Percentiles rank a stretch among this genome's conserved stretches.
Evolutionary conservation across 2,888 invertebrate genomes (phyloP).

Genomic region (Caenorhabditis auriculariae): DNA sequence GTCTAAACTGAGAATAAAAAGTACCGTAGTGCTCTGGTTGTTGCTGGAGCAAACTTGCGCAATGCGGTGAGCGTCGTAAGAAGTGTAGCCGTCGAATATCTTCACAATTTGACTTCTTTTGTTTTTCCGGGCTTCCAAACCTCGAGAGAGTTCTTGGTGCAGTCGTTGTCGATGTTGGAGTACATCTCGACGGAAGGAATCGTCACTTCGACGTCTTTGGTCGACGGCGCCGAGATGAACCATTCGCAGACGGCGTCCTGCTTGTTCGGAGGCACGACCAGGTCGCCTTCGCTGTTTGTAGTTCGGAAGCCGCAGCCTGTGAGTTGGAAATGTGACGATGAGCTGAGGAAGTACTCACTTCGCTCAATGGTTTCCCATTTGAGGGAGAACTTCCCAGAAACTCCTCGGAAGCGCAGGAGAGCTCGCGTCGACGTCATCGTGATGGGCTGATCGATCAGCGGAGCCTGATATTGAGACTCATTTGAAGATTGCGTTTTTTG

Average conservation of each 20-base stretch:
- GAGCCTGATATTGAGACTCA: constrained; percentile 17
- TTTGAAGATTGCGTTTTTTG: too few relatives aligned
- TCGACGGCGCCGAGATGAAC: constrained; percentile 33
- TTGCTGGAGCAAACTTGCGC: constrained; percentile 16
- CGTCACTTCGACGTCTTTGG: constrained; percentile 42
- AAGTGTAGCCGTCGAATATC: constrained; percentile 30
- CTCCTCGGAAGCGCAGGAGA: constrained; percentile 36
- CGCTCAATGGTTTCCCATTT: constrained; percentile 27
- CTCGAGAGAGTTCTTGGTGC: constrained; percentile 48
- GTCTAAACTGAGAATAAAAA: too few relatives aligned
- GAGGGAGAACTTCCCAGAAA: constrained; percentile 24
- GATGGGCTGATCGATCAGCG: constrained; percentile 20
- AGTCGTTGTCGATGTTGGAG: constrained; percentile 34
- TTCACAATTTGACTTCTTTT: background rate
- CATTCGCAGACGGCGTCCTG: constrained; percentile 39
- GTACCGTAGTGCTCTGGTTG: constrained; percentile 12
- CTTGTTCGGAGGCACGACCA: constrained; percentile 27
- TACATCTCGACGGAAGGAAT: constrained; percentile 40
- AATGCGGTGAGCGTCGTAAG: constrained; percentile 25
- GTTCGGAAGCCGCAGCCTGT: constrained; percentile 40
- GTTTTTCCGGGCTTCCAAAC: constrained; percentile 10
- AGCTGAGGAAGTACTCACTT: too few relatives aligned
- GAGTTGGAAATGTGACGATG: background rate
- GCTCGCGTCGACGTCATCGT: constrained; percentile 37
- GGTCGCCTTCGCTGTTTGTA: constrained; percentile 21